phyloP scores from a whole-genome alignment of 2,888 invertebrate genomes.

The Plebejus argus region DNA sequence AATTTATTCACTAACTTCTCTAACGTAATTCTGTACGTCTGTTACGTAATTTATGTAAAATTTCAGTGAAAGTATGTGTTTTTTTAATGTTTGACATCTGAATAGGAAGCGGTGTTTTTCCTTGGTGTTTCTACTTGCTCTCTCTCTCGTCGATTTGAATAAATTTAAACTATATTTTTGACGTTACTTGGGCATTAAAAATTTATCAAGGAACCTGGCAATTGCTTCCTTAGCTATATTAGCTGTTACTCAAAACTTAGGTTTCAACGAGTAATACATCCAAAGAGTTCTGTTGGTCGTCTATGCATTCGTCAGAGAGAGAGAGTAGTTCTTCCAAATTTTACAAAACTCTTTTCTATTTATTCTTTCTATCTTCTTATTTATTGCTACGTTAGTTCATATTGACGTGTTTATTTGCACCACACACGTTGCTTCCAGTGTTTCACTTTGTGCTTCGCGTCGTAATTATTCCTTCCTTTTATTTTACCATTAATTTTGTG shows the following conservation, averaged over 20 bases:
- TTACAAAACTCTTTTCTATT: no score
- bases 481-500: neutral
- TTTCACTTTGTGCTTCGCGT: neutral
- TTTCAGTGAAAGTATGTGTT: conserved; percentile 14
- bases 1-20: conserved; percentile 20
- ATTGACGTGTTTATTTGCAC: neutral
- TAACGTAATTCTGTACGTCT: neutral
- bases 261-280: no score
- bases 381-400: no score
- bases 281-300: no score
- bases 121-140: neutral
- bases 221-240: no score
- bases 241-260: no score
- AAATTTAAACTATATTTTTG: neutral
- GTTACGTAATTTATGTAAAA: conserved; percentile 24
- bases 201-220: no score
- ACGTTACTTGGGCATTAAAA: neutral
- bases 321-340: no score
- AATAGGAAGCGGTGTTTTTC: conserved; percentile 15
- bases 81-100: conserved; percentile 24
- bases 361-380: no score
- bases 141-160: neutral
- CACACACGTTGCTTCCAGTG: neutral
- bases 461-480: neutral
- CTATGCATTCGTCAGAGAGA: no score